These are phyloP conservation scores for Volucella bombylans DNA, from an alignment of 2,888 invertebrate species.

Conservation along the genomic window DNA sequence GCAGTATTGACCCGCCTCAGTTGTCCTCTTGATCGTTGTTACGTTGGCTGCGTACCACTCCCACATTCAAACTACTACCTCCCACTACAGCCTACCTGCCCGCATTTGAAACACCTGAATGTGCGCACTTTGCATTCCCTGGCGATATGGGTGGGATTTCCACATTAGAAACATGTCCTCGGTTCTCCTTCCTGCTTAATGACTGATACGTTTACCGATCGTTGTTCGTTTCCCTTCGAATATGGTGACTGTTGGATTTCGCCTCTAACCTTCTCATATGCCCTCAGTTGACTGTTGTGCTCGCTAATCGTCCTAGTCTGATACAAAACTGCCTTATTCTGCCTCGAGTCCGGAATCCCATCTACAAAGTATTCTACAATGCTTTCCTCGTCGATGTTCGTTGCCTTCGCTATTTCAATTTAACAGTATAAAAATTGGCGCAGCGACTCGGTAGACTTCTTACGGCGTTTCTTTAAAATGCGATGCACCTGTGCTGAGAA, in stretches of 20 bases:
- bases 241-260: conserved; percentile 31
- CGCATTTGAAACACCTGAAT: conserved; percentile 24
- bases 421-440: conserved; percentile 51
- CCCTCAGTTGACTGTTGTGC: conserved; percentile 32
- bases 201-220: background rate
- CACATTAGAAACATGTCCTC: conserved; percentile 25
- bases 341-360: conserved; percentile 23
- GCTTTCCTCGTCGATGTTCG: too few species aligned
- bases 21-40: background rate
- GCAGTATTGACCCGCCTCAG: conserved; percentile 12
- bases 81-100: background rate
- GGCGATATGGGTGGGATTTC: background rate
- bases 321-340: conserved; percentile 49
- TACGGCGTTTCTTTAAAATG: conserved; percentile 25
- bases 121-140: background rate
- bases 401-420: conserved; percentile 53
- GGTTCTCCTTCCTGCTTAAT: conserved; percentile 5
- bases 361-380: too few species aligned
- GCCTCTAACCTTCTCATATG: conserved; percentile 32
- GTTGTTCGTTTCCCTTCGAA: conserved; percentile 16
- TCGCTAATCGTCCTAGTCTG: conserved; percentile 26
- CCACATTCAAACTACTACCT: conserved; percentile 1
- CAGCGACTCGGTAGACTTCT: conserved; percentile 32
- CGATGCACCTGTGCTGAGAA: too few species aligned
- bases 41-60: background rate